These are phyloP conservation scores for Mirounga angustirostris DNA, from an alignment of 2,113 vertebrate genomes.

Conservation along the genomic window DNA sequence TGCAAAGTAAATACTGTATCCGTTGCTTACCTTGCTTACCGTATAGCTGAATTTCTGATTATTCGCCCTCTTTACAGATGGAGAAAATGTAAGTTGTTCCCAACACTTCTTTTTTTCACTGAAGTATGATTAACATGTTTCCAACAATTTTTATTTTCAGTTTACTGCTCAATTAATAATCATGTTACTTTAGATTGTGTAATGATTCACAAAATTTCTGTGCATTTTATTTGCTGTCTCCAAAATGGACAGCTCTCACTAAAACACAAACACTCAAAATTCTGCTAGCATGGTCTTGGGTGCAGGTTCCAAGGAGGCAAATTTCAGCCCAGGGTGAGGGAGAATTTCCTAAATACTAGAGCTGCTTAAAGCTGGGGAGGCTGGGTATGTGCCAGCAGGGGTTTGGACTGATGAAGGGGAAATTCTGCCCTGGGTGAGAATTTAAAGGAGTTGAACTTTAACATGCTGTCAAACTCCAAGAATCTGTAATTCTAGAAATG, in stretches of 20 bases:
- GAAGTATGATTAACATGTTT: neutral
- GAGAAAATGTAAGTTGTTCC: conserved; percentile 7
- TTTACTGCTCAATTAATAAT: neutral
- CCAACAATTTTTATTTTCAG: neutral
- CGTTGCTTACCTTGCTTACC: neutral
- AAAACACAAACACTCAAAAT: neutral
- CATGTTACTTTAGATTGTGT: neutral
- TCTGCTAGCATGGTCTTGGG: neutral
- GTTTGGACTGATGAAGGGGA: neutral
- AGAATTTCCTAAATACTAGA: neutral
- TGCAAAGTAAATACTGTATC: neutral
- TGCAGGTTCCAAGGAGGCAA: neutral
- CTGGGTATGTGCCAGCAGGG: neutral
- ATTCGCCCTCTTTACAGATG: neutral
- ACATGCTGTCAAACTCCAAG: neutral
- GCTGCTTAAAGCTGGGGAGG: neutral
- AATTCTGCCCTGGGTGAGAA: neutral
- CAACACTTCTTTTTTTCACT: neutral
- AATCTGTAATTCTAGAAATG: conserved; percentile 60
- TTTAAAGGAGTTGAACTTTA: conserved; percentile 50
- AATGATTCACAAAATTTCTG: neutral
- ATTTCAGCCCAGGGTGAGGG: neutral
- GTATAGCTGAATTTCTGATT: neutral
- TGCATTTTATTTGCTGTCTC: neutral
- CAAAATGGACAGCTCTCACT: neutral